Base-by-base conservation (phyloP, 2,888 invertebrate genomes). In the Brenthis daphne region DNA sequence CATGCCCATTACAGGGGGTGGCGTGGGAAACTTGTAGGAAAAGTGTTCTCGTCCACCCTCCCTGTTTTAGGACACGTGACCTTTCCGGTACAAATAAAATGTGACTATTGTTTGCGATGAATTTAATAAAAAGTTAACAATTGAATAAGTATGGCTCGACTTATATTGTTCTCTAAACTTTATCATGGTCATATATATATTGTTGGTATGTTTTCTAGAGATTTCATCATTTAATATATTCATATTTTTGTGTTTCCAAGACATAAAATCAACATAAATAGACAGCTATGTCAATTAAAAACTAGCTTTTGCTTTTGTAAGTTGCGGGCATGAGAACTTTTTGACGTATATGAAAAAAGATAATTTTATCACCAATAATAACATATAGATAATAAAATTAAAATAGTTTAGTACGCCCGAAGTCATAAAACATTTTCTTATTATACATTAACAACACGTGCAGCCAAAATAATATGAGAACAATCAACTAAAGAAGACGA, bases 11-110 rank as follows among this genome's bases (percentile, higher is more conserved):
- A 73, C 77, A 78, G 86, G 87, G 60, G 84, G 82, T 79, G 80
- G 84, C 90, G 91, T 91, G 92, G 92, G 92, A 91, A 92, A 82
- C 83, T 73, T 65, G 74, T 75, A 80, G 82, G 89, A 85, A 85
- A 88, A 85, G 79, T 79, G 84, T 89, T 91, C 91, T 81, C 92
- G 88, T 74, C 86, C 84, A 78, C 85, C 88, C 83, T 79, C 77
- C 73, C 73, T 78, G 76, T 3, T 80, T 77, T 75, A 68, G 79
- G 79, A 77, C 88, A 86, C 88, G 88, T 85, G 91, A 89, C 90
- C 90, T 87, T 85, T 88, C 87, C 88, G 86, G 82, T 77, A 65
- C 67, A 58, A 57, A 69, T 68, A 65, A 72, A 75, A 77, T 77
- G 76, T 68, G 63, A 53, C 71, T 58, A 70, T 76, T 74, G 69